Evolutionary conservation across 1,140 invertebrate genomes (phyloP).

Genomic region (Drosophila oshimai): DNA sequence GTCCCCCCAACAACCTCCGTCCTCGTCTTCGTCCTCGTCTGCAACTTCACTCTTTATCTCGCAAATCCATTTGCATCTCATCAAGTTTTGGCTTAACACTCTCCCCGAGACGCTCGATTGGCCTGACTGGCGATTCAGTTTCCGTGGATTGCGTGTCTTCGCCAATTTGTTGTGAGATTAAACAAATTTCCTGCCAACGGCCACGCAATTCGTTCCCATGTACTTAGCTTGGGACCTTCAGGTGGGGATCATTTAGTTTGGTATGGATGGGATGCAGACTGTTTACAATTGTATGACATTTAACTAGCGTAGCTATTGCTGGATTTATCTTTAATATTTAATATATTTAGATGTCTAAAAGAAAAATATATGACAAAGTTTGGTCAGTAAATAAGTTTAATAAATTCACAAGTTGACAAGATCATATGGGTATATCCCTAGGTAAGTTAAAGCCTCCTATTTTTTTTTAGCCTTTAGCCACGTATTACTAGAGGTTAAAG

Average conservation of each 20-base stretch:
- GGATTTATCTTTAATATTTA: too few species aligned
- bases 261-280: constrained; percentile 2
- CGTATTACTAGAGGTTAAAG: background rate
- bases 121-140: constrained; percentile 18
- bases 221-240: constrained; percentile 2
- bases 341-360: too few species aligned
- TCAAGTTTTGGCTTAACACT: constrained; percentile 62
- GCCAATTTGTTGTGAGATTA: constrained; percentile 77
- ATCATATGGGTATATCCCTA: too few species aligned
- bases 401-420: too few species aligned
- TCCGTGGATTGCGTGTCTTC: constrained; percentile 69
- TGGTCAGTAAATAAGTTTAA: too few species aligned
- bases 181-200: constrained; percentile 78
- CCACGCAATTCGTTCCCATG: constrained; percentile 64
- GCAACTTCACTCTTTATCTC: constrained; percentile 58
- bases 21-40: constrained; percentile 8
- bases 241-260: constrained; percentile 12
- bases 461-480: background rate
- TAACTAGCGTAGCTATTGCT: background rate
- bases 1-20: background rate
- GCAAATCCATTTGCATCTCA: constrained; percentile 78
- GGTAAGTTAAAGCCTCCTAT: too few species aligned
- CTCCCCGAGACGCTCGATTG: constrained; percentile 11
- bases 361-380: too few species aligned
- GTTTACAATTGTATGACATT: constrained; percentile 1